phyloP scores from a whole-genome alignment of 2,888 invertebrate species.

The Acheta domesticus region DNA sequence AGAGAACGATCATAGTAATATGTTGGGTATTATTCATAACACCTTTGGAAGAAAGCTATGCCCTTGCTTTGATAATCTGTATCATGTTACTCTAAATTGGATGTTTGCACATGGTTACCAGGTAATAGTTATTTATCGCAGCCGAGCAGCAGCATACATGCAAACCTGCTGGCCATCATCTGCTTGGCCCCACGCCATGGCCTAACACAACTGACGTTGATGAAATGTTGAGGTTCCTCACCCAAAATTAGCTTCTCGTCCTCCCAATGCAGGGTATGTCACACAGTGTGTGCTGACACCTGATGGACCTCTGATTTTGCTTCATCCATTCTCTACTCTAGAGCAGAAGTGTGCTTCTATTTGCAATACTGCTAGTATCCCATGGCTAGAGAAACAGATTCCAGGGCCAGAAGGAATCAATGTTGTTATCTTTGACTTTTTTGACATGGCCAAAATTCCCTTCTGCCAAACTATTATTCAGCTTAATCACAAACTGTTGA shows the following conservation, averaged over 20 bases:
- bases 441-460: slow-evolving; percentile 61
- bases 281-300: slow-evolving; percentile 82
- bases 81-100: slow-evolving; percentile 59
- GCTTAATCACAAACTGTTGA: slow-evolving; percentile 57
- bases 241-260: slow-evolving; percentile 55
- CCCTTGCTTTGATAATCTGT: slow-evolving; percentile 55
- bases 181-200: slow-evolving; percentile 76
- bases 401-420: slow-evolving; percentile 56
- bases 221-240: slow-evolving; percentile 60
- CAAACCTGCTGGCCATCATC: slow-evolving; percentile 65
- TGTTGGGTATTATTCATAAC: slow-evolving; percentile 58
- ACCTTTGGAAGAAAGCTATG: slow-evolving; percentile 61
- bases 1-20: slow-evolving; percentile 58
- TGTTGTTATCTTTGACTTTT: slow-evolving; percentile 76
- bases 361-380: slow-evolving; percentile 43
- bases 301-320: slow-evolving; percentile 57
- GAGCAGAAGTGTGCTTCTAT: slow-evolving; percentile 47
- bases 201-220: slow-evolving; percentile 63
- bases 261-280: slow-evolving; percentile 62
- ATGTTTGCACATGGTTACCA: slow-evolving; percentile 59
- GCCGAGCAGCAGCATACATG: slow-evolving; percentile 52
- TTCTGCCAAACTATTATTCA: slow-evolving; percentile 65
- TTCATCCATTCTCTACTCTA: slow-evolving; percentile 45
- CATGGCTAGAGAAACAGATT: slow-evolving; percentile 46
- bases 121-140: slow-evolving; percentile 63